phyloP scores from a whole-genome alignment of 2,113 vertebrate genomes.

The Heterotis niloticus region DNA sequence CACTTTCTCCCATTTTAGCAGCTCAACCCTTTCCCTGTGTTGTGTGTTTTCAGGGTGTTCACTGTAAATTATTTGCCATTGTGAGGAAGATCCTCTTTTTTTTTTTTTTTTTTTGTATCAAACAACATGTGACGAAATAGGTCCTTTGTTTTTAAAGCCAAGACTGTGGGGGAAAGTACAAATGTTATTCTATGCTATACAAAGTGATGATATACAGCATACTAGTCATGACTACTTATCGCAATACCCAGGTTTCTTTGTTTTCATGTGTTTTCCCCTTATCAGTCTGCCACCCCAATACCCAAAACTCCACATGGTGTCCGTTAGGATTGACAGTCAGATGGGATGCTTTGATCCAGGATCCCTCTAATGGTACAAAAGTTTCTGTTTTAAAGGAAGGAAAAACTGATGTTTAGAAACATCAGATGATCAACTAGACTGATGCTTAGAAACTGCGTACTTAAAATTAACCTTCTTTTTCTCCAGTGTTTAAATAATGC shows the following conservation, averaged over 20 bases:
- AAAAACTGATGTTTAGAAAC: constrained; percentile 2
- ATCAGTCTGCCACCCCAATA: constrained; percentile 11
- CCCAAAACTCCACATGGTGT: constrained; percentile 17
- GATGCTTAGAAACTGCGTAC: not conserved
- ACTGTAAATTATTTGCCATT: too few species aligned
- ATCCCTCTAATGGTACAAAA: constrained; percentile 21
- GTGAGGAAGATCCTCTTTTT: not conserved
- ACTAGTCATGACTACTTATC: not conserved
- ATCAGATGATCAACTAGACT: not conserved
- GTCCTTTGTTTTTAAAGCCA: not conserved
- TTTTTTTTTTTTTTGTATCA: not conserved
- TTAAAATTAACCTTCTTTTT: not conserved
- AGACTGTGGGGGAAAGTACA: not conserved
- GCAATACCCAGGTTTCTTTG: constrained; percentile 17
- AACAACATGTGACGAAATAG: not conserved
- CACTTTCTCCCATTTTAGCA: too few species aligned
- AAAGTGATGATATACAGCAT: too few species aligned
- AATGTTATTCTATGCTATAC: constrained; percentile 5
- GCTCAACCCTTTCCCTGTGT: too few species aligned
- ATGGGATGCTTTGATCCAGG: constrained; percentile 23
- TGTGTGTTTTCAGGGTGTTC: too few species aligned
- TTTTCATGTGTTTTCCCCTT: constrained; percentile 11
- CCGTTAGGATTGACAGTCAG: constrained; percentile 25
- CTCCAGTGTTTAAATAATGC: not conserved
- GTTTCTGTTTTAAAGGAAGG: constrained; percentile 24